These are phyloP conservation scores for Natrix natrix DNA, from an alignment of 2,797 vertebrate species.

Conservation along the genomic window DNA sequence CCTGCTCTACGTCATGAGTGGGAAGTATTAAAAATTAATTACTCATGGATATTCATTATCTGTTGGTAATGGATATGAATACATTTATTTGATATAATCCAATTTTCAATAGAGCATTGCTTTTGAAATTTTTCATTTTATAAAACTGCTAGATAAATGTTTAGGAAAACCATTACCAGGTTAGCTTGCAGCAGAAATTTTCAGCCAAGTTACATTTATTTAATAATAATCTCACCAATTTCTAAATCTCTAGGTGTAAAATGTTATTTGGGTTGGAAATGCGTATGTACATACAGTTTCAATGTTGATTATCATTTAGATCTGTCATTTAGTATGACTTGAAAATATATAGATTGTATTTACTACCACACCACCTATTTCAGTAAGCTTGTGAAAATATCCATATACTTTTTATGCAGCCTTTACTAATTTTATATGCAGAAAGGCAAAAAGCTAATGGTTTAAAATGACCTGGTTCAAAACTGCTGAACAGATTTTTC, in stretches of 20 bases:
- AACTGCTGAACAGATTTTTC: neutral
- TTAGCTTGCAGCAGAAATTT: neutral
- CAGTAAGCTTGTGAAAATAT: neutral
- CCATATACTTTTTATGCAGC: neutral
- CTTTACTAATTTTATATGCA: neutral
- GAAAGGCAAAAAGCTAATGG: neutral
- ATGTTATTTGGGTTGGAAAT: neutral
- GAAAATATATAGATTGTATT: neutral
- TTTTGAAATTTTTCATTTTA: constrained; percentile 31
- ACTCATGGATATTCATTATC: constrained; percentile 34
- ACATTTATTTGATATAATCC: constrained; percentile 28
- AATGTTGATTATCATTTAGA: neutral
- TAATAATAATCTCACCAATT: neutral
- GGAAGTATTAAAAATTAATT: constrained; percentile 39
- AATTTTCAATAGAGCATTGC: neutral
- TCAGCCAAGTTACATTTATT: neutral
- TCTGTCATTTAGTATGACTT: neutral
- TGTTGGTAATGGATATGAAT: constrained; percentile 32
- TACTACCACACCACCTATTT: neutral
- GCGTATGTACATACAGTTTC: neutral
- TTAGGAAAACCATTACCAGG: neutral
- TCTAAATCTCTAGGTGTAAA: neutral
- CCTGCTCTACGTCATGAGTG: neutral
- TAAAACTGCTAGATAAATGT: neutral
- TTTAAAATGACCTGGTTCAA: constrained; percentile 10